These are phyloP conservation scores for Neosalanx taihuensis DNA, from an alignment of 2,797 vertebrate species.

Conservation along the genomic window DNA sequence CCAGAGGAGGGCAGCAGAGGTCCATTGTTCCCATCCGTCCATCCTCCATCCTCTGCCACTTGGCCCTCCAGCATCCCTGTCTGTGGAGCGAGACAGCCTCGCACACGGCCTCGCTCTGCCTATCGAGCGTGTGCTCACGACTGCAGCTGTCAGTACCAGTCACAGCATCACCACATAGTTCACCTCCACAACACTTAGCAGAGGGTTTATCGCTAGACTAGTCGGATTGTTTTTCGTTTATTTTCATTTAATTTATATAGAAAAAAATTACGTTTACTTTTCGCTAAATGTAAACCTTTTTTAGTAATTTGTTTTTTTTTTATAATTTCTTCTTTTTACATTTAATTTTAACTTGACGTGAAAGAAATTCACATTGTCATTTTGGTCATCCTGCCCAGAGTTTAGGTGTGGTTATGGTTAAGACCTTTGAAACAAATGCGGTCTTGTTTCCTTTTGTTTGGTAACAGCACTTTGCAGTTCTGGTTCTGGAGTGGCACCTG, in stretches of 20 bases:
- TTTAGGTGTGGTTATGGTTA: background rate
- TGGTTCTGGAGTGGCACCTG: background rate
- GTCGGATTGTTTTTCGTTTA: background rate
- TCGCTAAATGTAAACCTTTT: background rate
- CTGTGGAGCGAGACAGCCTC: background rate
- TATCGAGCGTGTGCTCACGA: background rate
- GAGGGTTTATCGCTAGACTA: conserved; percentile 31
- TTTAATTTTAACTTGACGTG: background rate
- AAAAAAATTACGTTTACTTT: too few relatives aligned
- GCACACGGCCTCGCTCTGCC: background rate
- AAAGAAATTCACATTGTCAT: background rate
- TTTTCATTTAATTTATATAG: background rate
- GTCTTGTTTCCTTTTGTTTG: background rate
- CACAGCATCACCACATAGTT: background rate
- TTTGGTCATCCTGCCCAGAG: background rate
- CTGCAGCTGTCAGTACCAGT: background rate
- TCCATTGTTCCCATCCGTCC: conserved; percentile 33
- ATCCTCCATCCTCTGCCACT: background rate
- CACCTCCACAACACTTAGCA: conserved; percentile 23
- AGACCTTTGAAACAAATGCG: background rate
- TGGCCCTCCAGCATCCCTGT: background rate
- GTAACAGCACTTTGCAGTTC: background rate
- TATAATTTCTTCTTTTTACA: too few relatives aligned
- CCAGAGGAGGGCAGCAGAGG: conserved; percentile 72
- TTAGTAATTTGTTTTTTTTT: background rate